Percentiles rank a stretch among this genome's conserved stretches.
Conservation (phyloP, 2,888 invertebrate species). For the Agrenia bidenticulata region DNA sequence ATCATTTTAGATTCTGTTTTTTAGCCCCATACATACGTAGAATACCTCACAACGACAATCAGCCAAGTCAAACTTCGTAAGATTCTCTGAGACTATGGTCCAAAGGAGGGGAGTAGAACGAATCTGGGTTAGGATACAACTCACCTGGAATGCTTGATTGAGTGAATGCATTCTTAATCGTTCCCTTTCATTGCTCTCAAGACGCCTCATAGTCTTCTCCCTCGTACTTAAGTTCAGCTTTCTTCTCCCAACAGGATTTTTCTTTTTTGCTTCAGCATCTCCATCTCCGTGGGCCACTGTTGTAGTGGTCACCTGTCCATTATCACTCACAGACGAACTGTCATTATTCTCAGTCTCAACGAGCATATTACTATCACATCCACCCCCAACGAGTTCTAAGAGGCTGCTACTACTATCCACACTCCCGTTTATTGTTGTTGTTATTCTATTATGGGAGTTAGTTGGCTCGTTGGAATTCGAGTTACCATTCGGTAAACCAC, state of each 20-base stretch:
- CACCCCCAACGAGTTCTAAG: not conserved
- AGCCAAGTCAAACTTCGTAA: slow-evolving; percentile 7
- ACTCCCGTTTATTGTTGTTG: not conserved
- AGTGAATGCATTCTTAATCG: slow-evolving; percentile 53
- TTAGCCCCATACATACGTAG: too few species aligned
- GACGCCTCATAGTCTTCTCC: slow-evolving; percentile 52
- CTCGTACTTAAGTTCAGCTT: slow-evolving; percentile 52
- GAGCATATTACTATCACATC: slow-evolving; percentile 14
- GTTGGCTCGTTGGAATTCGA: not conserved
- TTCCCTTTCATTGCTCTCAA: slow-evolving; percentile 53
- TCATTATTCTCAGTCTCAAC: slow-evolving; percentile 4
- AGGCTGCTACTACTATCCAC: slow-evolving; percentile 1
- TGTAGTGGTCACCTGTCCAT: not conserved
- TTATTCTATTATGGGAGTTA: not conserved
- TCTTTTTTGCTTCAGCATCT: slow-evolving; percentile 44
- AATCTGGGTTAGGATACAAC: too few species aligned
- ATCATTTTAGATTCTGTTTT: too few species aligned
- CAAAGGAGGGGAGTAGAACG: too few species aligned
- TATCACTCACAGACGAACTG: not conserved
- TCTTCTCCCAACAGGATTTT: slow-evolving; percentile 52
- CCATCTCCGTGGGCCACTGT: slow-evolving; percentile 2
- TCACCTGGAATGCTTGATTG: slow-evolving; percentile 53
- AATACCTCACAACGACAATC: not conserved
- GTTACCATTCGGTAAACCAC: not conserved
- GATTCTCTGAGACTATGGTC: too few species aligned